Base-by-base conservation (phyloP, 2,113 vertebrate genomes). In the Drymodes brunneopygia region DNA sequence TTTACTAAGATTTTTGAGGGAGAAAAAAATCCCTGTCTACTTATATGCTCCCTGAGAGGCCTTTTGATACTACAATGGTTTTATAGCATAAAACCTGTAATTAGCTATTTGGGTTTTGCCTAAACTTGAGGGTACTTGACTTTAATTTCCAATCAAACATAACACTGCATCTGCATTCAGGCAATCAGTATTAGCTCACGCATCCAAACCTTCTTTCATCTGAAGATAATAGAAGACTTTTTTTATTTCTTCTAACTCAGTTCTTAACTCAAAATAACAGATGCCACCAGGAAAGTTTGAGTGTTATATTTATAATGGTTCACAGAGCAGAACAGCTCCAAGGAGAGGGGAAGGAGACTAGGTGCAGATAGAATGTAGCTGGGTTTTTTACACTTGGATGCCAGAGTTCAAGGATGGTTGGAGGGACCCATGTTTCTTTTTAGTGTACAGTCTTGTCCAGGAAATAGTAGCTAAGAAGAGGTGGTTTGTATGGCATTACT, bases 61-160 rank as follows among this genome's bases (percentile, higher is more conserved):
- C 81, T 91, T 92, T 94, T 82, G 87, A 92, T 94, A 64, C 65
- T 92, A 92, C 91, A 91, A n/a, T 80, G 85, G 65, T 87, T 95
- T 94, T 89, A 57, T 42, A 69, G 33, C 61, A 48, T 82, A 87
- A 95, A 95, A 95, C n/a, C 86, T 87, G 73, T 91, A 94, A 97
- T 95, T 92, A 95, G 57, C 73, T 94, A 45, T 94, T 95, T 91
- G 73, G 66, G 66, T 87, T 95, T 96, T 96, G 57, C 78, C 84
- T 91, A 82, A 96, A 97, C 78, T 96, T 91, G 87, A 86, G 83
- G 81, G 81, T 72, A 58, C 93, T 95, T 96, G 84, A 94, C 61
- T 93, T 78, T 95, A 95, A 92, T 69, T 94, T 92, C 61, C 60
- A 88, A 92, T 95, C 87, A 83, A 75, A 87, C 42, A 33, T 61